Evolutionary conservation across 1,140 invertebrate genomes (phyloP).

Genomic region (Calephelis nemesis): DNA sequence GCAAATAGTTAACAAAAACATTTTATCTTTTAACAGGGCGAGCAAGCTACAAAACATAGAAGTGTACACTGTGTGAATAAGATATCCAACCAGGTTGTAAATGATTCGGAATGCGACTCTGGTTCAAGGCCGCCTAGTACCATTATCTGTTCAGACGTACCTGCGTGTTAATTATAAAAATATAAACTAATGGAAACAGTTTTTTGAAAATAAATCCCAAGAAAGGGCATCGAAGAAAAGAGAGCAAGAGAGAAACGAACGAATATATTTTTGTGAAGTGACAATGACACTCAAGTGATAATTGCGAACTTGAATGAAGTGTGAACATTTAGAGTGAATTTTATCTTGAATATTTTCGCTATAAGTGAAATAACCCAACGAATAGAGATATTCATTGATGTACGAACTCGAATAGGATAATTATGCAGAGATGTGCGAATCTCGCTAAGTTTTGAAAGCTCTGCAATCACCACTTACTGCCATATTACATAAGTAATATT

Average conservation of each 20-base stretch:
- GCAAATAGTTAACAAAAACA: neutral
- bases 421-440: conserved; percentile 56
- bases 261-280: neutral
- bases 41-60: conserved; percentile 58
- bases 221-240: neutral
- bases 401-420: conserved; percentile 57
- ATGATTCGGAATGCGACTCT: conserved; percentile 59
- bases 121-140: conserved; percentile 53
- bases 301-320: conserved; percentile 15
- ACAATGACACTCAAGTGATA: conserved; percentile 11
- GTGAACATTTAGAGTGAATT: conserved; percentile 11
- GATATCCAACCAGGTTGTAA: conserved; percentile 52
- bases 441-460: conserved; percentile 53
- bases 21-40: conserved; percentile 45
- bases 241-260: neutral
- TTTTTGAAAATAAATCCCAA: neutral
- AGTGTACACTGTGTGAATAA: conserved; percentile 69
- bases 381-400: conserved; percentile 53
- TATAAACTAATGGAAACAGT: neutral
- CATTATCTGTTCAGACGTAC: conserved; percentile 61
- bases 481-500: conserved; percentile 71
- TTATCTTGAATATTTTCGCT: conserved; percentile 8
- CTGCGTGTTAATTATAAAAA: conserved; percentile 46
- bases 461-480: conserved; percentile 74
- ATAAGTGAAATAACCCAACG: conserved; percentile 54